Base-by-base conservation (phyloP, 2,113 vertebrate species). In the Scortum barcoo region DNA sequence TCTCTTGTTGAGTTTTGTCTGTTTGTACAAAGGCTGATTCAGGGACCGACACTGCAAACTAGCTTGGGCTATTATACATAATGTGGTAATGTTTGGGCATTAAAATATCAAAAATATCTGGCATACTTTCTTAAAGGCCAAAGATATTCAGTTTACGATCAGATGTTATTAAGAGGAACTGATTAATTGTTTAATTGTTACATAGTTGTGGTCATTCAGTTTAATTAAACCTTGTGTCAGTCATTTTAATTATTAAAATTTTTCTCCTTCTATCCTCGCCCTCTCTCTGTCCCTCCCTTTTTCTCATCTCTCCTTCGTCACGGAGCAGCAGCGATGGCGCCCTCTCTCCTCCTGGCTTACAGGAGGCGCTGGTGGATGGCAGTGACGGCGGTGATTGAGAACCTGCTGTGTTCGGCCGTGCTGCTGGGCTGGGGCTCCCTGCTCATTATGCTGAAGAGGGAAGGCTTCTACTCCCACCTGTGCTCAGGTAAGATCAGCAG, bases 301-400 rank as follows among this genome's bases (percentile, higher is more conserved):
- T 48, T 46, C 60, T 53, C 19, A 0, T 14, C 22, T 66, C 14
- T 56, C 60, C 24, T n/a, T 24, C 13, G 3, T 46, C 50, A n/a
- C 46, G 80, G 73, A 90, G 82, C 83, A 87, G 86, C 86, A 76
- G 80, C n/a, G 63, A 97, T 97, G 96, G 94, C 93, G 6, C 96
- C 96, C 22, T 94, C 96, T 38, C 93, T 96, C 16, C 5, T 92
- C 54, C 95, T 93, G 93, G 97, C 97, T 7, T 97, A 95, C 90
- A 80, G 78, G 58, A 91, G 97, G 87, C 96, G 97, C 81, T 97
- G 97, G 97, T 98, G 96, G 97, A 97, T 98, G 96, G 97, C 96
- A 0, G 88, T 95, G 88, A 96, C 96, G 0, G 97, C 97, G 0
- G 94, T 97, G 62, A 42, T 97, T 72, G 97, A 98, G 84, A 98